Evolutionary conservation across 2,113 vertebrate genomes (phyloP).

Genomic region (Vulpes ferrilata): DNA sequence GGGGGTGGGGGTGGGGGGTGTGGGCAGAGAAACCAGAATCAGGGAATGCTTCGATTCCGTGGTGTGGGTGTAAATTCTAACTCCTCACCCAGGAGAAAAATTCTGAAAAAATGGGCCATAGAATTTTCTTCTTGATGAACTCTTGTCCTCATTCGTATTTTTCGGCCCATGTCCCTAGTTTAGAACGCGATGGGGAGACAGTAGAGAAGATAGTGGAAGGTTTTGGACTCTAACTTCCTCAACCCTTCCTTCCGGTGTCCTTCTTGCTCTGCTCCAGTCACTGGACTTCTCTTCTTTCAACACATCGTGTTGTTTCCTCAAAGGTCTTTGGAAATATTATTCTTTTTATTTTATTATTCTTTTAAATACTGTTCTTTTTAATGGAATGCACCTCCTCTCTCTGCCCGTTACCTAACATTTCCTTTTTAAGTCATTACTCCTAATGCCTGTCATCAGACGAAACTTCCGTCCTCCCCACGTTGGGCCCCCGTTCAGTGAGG

Average conservation of each 20-base stretch:
- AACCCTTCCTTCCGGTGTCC: rapidly evolving
- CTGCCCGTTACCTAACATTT: background rate
- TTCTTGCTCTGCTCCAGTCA: too few species aligned
- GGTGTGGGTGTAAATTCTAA: constrained; percentile 60
- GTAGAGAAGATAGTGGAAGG: background rate
- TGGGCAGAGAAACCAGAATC: background rate
- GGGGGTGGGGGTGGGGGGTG: too few species aligned
- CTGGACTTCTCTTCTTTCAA: background rate
- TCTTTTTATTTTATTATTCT: background rate
- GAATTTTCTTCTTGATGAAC: background rate
- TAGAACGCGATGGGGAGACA: background rate
- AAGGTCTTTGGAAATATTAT: background rate
- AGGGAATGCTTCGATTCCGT: constrained; percentile 47
- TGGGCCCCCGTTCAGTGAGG: background rate
- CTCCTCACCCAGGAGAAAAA: constrained; percentile 53
- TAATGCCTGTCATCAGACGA: background rate
- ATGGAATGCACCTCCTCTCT: background rate
- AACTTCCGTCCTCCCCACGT: background rate
- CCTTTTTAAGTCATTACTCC: background rate
- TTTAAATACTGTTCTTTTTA: background rate
- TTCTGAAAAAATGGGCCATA: background rate
- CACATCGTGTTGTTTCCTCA: background rate
- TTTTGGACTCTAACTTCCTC: too few species aligned
- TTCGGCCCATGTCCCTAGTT: rapidly evolving
- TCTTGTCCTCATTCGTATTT: background rate